Evolutionary conservation across 2,797 vertebrate genomes (phyloP), one percentile per base, ranked within the genome.

Genomic region (Cottoperca gobio): DNA sequence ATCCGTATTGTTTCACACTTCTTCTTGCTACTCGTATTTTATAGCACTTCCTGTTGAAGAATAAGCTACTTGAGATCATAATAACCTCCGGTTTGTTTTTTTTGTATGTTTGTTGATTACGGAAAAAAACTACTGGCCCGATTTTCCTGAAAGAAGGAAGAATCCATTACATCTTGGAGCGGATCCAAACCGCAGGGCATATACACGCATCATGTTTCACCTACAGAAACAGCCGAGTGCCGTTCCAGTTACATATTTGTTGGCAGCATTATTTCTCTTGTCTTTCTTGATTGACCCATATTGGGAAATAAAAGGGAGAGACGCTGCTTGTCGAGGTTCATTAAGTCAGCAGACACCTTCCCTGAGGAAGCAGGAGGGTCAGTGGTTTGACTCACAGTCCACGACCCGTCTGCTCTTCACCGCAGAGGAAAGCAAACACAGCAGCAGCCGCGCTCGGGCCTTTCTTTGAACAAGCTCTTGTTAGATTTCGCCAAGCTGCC

Each of bases 311-410:
- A 76, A 79, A 64, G 49, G 12, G 45, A 73, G 69, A 52, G 37
- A 81, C 70, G 76, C 76, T 75, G 76, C 76, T 81, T 86, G 81
- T 83, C 76, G 59, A 82, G 84, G 85, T 88, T 81, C 60, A 78
- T 90, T 86, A 82, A 86, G 62, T 89, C 86, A 83, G 35, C 61
- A 60, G 78, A 85, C 81, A 83, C 74, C 81, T 81, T 85, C 83
- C 82, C 84, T 67, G 16, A 40, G 84, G 80, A 88, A 42, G 70
- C 2, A 35, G 59, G 53, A 78, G 79, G 70, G 82, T 89, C 73
- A 28, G 52, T 48, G 73, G 81, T 86, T 83, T 84, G 83, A 87
- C 79, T 88, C 88, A 85, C 64, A 84, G 82, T 81, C 82, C 88
- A 83, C 37, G 14, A 69, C 68, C 81, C 76, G 23, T 81, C 59